These are phyloP conservation scores for Trichosurus vulpecula DNA, from an alignment of 2,797 vertebrate genomes.

Conservation along the genomic window DNA sequence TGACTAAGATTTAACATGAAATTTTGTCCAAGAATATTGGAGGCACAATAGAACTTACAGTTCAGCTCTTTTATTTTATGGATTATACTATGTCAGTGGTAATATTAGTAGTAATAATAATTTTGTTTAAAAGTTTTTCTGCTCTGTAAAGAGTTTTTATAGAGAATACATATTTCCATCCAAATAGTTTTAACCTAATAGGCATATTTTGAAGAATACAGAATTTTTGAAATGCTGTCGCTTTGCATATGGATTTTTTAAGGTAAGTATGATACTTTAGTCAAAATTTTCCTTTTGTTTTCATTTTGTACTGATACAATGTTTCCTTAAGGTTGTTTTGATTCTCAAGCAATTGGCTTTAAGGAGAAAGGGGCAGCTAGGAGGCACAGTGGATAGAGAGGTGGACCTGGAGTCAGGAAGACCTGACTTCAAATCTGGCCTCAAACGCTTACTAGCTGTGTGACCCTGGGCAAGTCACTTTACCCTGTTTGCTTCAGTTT, in stretches of 20 bases:
- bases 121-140: neutral
- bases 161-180: neutral
- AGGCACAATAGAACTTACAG: neutral
- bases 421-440: neutral
- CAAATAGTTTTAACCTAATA: neutral
- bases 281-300: neutral
- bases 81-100: neutral
- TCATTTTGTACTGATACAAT: neutral
- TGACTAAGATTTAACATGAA: neutral
- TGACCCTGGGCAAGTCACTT: neutral
- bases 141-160: slow-evolving; percentile 30
- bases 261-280: neutral
- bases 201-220: neutral
- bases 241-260: neutral
- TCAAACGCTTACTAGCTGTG: neutral
- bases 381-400: neutral
- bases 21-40: neutral
- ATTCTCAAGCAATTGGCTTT: slow-evolving; percentile 28
- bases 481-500: neutral
- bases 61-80: neutral
- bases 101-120: neutral
- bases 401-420: neutral
- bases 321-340: slow-evolving; percentile 20
- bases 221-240: neutral
- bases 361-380: neutral